Base-by-base conservation (phyloP, 2,797 vertebrate genomes). In the Coccyzus lansbergi region DNA sequence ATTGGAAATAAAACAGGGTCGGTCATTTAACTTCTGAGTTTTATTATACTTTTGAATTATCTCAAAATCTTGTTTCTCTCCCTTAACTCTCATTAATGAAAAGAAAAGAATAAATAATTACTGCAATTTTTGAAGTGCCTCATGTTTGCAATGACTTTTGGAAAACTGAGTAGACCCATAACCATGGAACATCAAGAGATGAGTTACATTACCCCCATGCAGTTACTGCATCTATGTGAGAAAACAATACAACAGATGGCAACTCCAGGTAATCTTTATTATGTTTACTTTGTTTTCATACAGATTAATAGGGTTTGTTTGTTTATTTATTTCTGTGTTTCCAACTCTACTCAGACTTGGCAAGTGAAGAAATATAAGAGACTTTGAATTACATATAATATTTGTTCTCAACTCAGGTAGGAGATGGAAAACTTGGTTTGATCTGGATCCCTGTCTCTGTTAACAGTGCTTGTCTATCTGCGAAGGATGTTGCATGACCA, bases 1-100 rank as follows among this genome's bases (percentile, higher is more conserved):
- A 76, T 79, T 24, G 20, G 31, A 95, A 94, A 84, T 70, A 74
- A 86, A 93, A 86, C 48, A 53, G 11, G 84, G 16, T 19, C 88
- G 78, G 42, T 56, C 31, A 79, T 51, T 90, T 78, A 88, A 64
- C 42, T 86, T 13, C 17, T 82, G 60, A 6, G 7, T 21, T 92
- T 94, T 94, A 52, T 93, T 90, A 62, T 65, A 75, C 5, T 76
- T 38, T 82, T 28, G 9, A 14, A 9, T 63, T 42, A 83, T 88
- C 63, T 83, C 15, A 76, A 71, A 58, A 72, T 56, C 6, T 84
- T 81, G 36, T 51, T 88, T 36, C 90, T 82, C 24, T 92, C n/a
- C n/a, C 33, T 84, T 63, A 49, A 10, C 10, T 77, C 33, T 84
- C 36, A 29, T 11, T 74, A 92, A 86, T 18, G 9, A 25, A 58